Evolutionary conservation across 1,140 invertebrate genomes (phyloP), one percentile per base, ranked within the genome.

Genomic region (Drosophila kurseongensis): DNA sequence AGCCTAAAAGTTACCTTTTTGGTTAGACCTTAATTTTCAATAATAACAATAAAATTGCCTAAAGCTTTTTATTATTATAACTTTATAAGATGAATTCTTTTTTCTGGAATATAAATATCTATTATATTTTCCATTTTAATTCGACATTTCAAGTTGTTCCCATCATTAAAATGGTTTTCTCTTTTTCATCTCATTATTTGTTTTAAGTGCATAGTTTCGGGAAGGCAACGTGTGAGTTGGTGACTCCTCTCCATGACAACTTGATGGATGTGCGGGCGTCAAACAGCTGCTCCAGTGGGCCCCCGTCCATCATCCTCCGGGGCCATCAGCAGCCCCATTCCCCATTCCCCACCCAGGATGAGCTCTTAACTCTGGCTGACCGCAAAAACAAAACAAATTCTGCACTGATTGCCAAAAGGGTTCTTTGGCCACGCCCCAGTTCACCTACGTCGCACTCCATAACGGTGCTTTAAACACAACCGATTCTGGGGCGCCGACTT

Each of bases 351-450:
- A 48, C n/a, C 16, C 32, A 10, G 38, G 14, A 63, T 54, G 40
- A 66, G 60, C 67, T 57, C 63, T 69, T 57, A 47, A 69, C 67
- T 67, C 56, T 35, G 52, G 52, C 67, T 78, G 81, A 85, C 82
- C 78, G 68, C 74, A 81, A 69, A 71, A 76, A 55, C 61, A 65
- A 40, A 65, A 60, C 65, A 86, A 81, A 66, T 61, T 75, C 44
- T 57, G 62, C 69, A 81, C 60, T 69, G 82, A 81, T 86, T 85
- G 82, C 77, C 79, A 74, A 83, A 85, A 89, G 73, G 83, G 83
- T 75, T 88, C 61, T 57, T 32, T 51, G 50, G 45, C 56, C 57
- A 63, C 45, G 51, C 45, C 59, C 71, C 44, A 40, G 27, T 59
- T 54, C 52, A 61, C 65, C 50, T 75, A 75, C 68, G 58, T 76